Percentiles rank a stretch among this genome's conserved stretches.
Evolutionary conservation across 2,797 vertebrate species (phyloP).

Genomic region (Leuciscus waleckii): DNA sequence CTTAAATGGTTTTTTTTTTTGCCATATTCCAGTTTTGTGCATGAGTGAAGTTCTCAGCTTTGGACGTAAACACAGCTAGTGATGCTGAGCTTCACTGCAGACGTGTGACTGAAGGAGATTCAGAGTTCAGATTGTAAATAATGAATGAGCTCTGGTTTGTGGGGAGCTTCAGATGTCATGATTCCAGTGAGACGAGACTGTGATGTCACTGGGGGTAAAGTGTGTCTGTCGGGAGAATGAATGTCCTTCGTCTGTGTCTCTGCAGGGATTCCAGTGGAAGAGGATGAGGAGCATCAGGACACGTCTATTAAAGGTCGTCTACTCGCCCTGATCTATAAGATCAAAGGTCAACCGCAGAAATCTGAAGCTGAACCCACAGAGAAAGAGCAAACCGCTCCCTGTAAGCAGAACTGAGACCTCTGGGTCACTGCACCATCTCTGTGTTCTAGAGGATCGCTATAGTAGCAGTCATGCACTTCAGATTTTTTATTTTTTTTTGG

Average conservation of each 20-base stretch:
- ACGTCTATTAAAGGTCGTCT: conserved; percentile 90
- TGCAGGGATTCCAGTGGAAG: conserved; percentile 92
- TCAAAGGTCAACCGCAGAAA: conserved; percentile 88
- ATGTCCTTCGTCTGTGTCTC: conserved; percentile 7
- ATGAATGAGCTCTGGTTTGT: not conserved
- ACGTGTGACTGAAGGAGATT: not conserved
- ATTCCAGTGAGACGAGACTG: too few species aligned
- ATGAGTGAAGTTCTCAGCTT: too few species aligned
- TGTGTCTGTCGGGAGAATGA: not conserved
- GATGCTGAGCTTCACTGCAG: too few species aligned
- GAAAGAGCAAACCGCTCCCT: conserved; percentile 85
- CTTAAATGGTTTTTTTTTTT: not conserved
- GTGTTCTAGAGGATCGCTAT: too few species aligned
- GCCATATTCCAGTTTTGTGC: too few species aligned
- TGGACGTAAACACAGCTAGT: too few species aligned
- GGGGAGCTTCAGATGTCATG: not conserved
- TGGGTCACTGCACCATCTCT: not conserved
- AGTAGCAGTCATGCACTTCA: not conserved
- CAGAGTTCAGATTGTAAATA: not conserved
- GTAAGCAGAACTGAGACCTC: conserved; percentile 76
- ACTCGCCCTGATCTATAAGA: conserved; percentile 87
- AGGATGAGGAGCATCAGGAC: conserved; percentile 87
- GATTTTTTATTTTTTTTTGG: too few species aligned
- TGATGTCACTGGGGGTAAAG: not conserved
- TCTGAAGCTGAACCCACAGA: conserved; percentile 80